Conservation (phyloP, 2,797 vertebrate genomes). For the Sebastes minor region DNA sequence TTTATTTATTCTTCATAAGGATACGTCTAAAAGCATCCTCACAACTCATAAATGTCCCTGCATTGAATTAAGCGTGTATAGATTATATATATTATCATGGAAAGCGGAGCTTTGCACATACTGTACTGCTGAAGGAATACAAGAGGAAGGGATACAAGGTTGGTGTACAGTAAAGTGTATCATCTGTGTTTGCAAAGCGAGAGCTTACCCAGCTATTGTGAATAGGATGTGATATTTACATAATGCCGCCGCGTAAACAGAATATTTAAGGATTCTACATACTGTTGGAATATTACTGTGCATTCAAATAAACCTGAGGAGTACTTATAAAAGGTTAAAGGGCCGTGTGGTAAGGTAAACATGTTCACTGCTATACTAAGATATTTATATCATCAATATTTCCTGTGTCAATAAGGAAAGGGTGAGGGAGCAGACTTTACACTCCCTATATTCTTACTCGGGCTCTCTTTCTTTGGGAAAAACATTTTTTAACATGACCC, state of each 20-base stretch:
- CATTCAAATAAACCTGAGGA: not conserved
- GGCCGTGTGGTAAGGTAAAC: not conserved
- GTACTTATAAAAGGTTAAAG: not conserved
- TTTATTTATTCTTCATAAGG: not conserved
- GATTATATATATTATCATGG: not conserved
- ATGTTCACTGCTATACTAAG: not conserved
- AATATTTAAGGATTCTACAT: not conserved
- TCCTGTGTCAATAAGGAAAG: not conserved
- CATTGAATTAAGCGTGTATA: not conserved
- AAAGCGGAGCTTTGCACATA: not conserved
- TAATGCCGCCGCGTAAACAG: not conserved
- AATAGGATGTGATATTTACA: slow-evolving; percentile 11
- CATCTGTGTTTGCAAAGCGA: not conserved
- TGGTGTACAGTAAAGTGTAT: not conserved
- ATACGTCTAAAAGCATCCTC: not conserved
- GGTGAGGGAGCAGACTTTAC: not conserved
- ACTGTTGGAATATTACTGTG: not conserved
- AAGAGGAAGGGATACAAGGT: not conserved
- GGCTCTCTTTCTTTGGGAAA: not conserved
- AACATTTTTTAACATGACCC: not conserved
- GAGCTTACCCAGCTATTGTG: not conserved
- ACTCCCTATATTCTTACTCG: not conserved
- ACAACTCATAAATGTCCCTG: not conserved
- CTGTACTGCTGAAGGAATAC: not conserved
- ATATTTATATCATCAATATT: not conserved